Base-by-base conservation (phyloP, 37 sponge, comb jelly and placozoan genomes). In the Crambe crambe region DNA sequence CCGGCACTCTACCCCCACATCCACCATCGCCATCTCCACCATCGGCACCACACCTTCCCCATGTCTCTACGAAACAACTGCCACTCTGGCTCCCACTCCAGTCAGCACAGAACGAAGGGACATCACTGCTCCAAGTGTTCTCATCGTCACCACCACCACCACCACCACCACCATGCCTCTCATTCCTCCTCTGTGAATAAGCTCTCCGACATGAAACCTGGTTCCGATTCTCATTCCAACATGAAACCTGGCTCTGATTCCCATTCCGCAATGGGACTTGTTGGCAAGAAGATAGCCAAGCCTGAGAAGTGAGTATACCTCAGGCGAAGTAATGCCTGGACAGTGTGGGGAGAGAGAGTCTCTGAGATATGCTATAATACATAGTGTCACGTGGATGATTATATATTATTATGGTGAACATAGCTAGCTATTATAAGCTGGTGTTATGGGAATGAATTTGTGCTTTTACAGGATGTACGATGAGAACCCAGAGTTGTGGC, bases 401-500 rank as follows among this genome's bases (percentile, higher is more conserved):
- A 15, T 47, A 47, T 47, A 12, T n/a, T n/a, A n/a, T n/a, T n/a
- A n/a, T n/a, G n/a, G n/a, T n/a, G n/a, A n/a, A n/a, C n/a, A n/a
- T n/a, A n/a, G n/a, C n/a, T n/a, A n/a, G n/a, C n/a, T n/a, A n/a
- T n/a, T n/a, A n/a, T n/a, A n/a, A n/a, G n/a, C n/a, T n/a, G n/a
- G n/a, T n/a, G n/a, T n/a, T n/a, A n/a, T n/a, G n/a, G n/a, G n/a
- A n/a, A n/a, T n/a, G n/a, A n/a, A n/a, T n/a, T n/a, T n/a, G n/a
- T n/a, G n/a, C n/a, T n/a, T n/a, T 15, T 47, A 51, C 54, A 72
- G 66, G 10, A 17, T 2, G 30, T 65, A 65, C 66, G 12, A 63
- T 25, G 37, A 56, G 71, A 80, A 51, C 8, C 73, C 73, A 22
- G 63, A 73, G 25, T 9, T 73, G 25, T 82, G 82, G 82, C 82